Evolutionary conservation across 1,140 invertebrate genomes (phyloP).

Genomic region (Procambarus clarkii): DNA sequence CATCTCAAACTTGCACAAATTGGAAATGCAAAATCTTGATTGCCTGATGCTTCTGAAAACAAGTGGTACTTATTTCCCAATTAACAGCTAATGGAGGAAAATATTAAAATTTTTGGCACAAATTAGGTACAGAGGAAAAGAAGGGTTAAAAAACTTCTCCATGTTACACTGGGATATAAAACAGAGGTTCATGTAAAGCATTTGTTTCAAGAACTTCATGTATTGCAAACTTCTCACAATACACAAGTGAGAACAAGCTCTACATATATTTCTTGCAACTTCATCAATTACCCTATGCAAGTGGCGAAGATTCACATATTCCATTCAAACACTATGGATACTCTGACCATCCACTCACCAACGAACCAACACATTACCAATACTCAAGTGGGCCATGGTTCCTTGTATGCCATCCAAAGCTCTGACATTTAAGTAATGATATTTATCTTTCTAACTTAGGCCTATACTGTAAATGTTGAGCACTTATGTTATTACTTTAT

Average conservation of each 20-base stretch:
- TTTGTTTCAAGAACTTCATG: conserved; percentile 36
- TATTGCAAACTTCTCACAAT: conserved; percentile 33
- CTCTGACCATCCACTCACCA: conserved; percentile 58
- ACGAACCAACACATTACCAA: conserved; percentile 70
- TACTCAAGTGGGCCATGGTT: conserved; percentile 65
- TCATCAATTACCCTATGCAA: conserved; percentile 59
- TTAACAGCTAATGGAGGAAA: conserved; percentile 18
- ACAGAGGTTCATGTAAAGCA: conserved; percentile 35
- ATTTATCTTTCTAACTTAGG: conserved; percentile 24
- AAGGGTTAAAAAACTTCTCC: conserved; percentile 38
- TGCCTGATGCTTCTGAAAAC: conserved; percentile 50
- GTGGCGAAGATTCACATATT: conserved; percentile 36
- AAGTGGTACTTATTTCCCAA: conserved; percentile 42
- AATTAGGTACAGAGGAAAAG: conserved; percentile 63
- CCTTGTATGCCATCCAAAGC: conserved; percentile 69
- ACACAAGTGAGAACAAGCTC: conserved; percentile 17
- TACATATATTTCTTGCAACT: conserved; percentile 30
- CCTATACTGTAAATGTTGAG: conserved; percentile 68
- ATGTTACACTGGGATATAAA: conserved; percentile 33
- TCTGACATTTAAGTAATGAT: conserved; percentile 61
- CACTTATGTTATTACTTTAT: conserved; percentile 69
- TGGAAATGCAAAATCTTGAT: conserved; percentile 60
- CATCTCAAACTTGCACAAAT: conserved; percentile 66
- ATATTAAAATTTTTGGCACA: conserved; percentile 57
- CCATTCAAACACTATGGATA: conserved; percentile 48